Percentiles rank a stretch among this genome's conserved stretches.
phyloP scores from a whole-genome alignment of 2,113 vertebrate genomes.

The Caloenas nicobarica region DNA sequence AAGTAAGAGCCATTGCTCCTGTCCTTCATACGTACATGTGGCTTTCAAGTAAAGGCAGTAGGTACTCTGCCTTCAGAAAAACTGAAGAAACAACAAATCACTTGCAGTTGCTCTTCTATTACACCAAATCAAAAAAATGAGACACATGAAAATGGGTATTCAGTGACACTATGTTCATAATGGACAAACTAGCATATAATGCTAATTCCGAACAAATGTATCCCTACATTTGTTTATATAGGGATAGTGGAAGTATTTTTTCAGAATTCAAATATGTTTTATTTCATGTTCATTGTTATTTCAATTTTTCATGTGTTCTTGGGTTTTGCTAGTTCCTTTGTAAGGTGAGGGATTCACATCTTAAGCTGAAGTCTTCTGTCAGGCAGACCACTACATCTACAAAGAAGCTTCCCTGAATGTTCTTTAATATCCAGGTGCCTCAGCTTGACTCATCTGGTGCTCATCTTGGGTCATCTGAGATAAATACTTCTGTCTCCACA shows the following conservation, averaged over 20 bases:
- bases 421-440: neutral
- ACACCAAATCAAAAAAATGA: neutral
- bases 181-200: neutral
- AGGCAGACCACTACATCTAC: neutral
- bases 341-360: neutral
- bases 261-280: neutral
- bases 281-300: neutral
- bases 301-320: neutral
- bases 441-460: neutral
- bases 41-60: neutral
- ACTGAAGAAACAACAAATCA: neutral
- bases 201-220: fast-evolving
- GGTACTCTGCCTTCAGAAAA: neutral
- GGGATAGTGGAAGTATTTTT: neutral
- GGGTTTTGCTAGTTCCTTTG: neutral
- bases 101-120: neutral
- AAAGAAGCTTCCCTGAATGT: neutral
- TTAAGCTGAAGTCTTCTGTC: neutral
- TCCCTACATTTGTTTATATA: neutral
- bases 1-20: neutral
- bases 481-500: neutral
- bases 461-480: neutral
- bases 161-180: neutral
- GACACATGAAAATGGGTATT: neutral
- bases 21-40: neutral